These are phyloP conservation scores for Cariama cristata DNA, from an alignment of 2,113 vertebrate species.

Conservation along the genomic window DNA sequence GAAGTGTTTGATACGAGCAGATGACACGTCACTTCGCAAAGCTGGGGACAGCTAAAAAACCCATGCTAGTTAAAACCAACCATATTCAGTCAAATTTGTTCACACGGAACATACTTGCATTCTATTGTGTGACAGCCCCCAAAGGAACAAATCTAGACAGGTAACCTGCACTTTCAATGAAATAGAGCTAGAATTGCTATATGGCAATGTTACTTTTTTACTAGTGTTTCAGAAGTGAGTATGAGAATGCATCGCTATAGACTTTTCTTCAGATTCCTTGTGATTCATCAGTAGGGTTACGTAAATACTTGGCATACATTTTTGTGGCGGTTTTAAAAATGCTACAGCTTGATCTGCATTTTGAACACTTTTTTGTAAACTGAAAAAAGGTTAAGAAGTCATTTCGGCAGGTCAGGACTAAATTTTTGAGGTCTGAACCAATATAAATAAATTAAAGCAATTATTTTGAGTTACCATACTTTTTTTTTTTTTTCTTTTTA, in stretches of 20 bases:
- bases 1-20: not conserved
- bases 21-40: not conserved
- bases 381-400: not conserved
- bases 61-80: not conserved
- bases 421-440: not conserved
- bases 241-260: not conserved
- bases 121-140: not conserved
- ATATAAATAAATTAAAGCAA: not conserved
- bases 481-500: not conserved
- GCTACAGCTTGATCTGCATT: not conserved
- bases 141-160: not conserved
- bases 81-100: not conserved
- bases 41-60: not conserved
- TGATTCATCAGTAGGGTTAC: not conserved
- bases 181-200: not conserved
- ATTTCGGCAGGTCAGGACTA: not conserved
- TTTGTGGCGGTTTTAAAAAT: not conserved
- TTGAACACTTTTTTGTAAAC: not conserved
- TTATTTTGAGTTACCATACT: not conserved
- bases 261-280: not conserved
- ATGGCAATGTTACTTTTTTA: not conserved
- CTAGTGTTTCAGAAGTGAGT: not conserved
- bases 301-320: not conserved
- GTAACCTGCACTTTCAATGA: not conserved
- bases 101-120: not conserved